Percentiles rank a stretch among this genome's conserved stretches.
Evolutionary conservation across 1,140 invertebrate genomes (phyloP).

Genomic region (Argopecten irradians): DNA sequence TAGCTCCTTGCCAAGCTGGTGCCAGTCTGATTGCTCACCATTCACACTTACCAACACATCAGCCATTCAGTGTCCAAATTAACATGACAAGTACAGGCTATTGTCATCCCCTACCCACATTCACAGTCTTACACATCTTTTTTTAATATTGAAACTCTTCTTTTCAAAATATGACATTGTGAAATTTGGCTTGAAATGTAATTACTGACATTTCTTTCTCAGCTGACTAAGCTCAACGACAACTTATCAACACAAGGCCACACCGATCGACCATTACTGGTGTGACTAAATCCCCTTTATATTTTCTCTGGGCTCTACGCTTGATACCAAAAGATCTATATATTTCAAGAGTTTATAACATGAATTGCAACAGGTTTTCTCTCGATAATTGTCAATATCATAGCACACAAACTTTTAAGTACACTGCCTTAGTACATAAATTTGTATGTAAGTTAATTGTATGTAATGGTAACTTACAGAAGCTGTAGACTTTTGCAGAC

Average conservation of each 20-base stretch:
- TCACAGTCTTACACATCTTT: neutral
- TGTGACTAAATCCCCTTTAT: too few species aligned
- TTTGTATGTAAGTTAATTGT: too few species aligned
- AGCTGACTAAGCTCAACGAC: neutral
- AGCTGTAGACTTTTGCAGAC: conserved; percentile 82
- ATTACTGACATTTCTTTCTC: conserved; percentile 35
- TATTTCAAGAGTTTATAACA: too few species aligned
- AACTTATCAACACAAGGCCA: neutral
- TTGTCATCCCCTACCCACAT: neutral
- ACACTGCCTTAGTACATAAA: too few species aligned
- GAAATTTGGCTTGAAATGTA: neutral
- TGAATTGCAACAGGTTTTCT: too few species aligned
- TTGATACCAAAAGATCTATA: too few species aligned
- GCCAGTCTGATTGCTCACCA: neutral
- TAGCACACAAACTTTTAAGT: too few species aligned
- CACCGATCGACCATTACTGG: too few species aligned
- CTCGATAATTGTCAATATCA: too few species aligned
- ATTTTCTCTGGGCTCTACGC: too few species aligned
- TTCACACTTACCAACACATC: neutral
- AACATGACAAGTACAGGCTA: conserved; percentile 15
- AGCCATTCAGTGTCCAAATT: neutral
- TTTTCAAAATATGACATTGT: conserved; percentile 19
- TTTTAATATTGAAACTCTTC: conserved; percentile 18
- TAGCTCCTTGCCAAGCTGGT: neutral
- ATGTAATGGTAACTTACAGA: conserved; percentile 81